These are phyloP conservation scores for Grammomys dolichurus DNA, from an alignment of 2,113 vertebrate species.

Conservation along the genomic window DNA sequence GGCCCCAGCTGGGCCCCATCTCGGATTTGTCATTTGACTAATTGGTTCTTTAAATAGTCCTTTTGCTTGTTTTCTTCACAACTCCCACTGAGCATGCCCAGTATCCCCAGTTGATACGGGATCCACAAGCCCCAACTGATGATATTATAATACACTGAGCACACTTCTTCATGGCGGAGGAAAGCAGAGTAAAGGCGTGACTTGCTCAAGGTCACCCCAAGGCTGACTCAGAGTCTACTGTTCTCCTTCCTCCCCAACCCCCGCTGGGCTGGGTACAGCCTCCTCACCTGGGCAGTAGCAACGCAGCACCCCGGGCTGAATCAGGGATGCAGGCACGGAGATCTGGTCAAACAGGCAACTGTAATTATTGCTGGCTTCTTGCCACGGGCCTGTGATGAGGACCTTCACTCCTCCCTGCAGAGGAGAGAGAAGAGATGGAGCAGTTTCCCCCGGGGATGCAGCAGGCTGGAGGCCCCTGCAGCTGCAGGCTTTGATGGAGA, in stretches of 20 bases:
- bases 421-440: background rate
- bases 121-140: background rate
- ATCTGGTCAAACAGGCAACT: slow-evolving; percentile 99
- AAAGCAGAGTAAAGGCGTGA: accelerated
- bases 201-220: background rate
- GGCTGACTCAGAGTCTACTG: accelerated
- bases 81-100: background rate
- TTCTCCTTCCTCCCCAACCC: accelerated
- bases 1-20: background rate
- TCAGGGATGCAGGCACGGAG: slow-evolving; percentile 98
- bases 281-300: slow-evolving; percentile 98
- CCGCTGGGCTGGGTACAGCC: accelerated
- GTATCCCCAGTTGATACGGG: accelerated
- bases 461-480: background rate
- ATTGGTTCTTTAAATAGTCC: accelerated
- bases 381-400: slow-evolving; percentile 98
- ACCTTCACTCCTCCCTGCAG: slow-evolving; percentile 98
- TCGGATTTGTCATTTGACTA: background rate
- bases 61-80: background rate
- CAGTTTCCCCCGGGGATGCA: accelerated
- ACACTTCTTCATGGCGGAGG: accelerated
- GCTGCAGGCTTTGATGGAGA: accelerated
- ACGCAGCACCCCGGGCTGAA: slow-evolving; percentile 98
- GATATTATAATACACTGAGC: accelerated
- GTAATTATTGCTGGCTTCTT: slow-evolving; percentile 98